A percentile compares a stretch with the other conserved stretches of the same genome.
Evolutionary conservation across 1,140 invertebrate species (phyloP).

Genomic region (Armadillidium nasatum): DNA sequence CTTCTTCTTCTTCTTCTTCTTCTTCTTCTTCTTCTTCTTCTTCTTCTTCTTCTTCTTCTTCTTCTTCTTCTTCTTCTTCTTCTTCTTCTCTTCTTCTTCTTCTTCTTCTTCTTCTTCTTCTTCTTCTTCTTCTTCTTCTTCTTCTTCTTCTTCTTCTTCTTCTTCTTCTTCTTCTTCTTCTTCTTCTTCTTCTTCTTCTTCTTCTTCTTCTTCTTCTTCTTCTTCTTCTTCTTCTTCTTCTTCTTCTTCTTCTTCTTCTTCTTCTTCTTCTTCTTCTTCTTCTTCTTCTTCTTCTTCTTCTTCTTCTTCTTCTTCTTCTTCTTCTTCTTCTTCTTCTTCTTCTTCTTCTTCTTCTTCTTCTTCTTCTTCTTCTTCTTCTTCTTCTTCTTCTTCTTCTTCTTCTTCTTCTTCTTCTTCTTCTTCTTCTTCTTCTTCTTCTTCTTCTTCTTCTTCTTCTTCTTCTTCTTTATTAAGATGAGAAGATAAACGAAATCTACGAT

Average conservation of each 20-base stretch:
- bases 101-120: conserved; percentile 9
- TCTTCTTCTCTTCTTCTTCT: conserved; percentile 4
- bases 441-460: conserved; percentile 2
- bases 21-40: not conserved
- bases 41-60: conserved; percentile 3
- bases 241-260: conserved; percentile 9
- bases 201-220: not conserved
- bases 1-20: not conserved
- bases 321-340: not conserved
- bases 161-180: conserved; percentile 9
- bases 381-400: conserved; percentile 9
- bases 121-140: conserved; percentile 3
- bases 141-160: conserved; percentile 2
- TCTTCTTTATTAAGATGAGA: not conserved
- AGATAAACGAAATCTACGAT: not conserved
- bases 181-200: not conserved
- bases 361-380: conserved; percentile 9
- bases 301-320: not conserved
- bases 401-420: conserved; percentile 9
- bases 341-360: conserved; percentile 9
- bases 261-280: not conserved
- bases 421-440: conserved; percentile 9
- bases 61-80: not conserved
- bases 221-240: conserved; percentile 9
- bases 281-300: conserved; percentile 4